Evolutionary conservation across 2,797 vertebrate genomes (phyloP), one percentile per base, ranked within the genome.

Genomic region (Catamblyrhynchus diadema): DNA sequence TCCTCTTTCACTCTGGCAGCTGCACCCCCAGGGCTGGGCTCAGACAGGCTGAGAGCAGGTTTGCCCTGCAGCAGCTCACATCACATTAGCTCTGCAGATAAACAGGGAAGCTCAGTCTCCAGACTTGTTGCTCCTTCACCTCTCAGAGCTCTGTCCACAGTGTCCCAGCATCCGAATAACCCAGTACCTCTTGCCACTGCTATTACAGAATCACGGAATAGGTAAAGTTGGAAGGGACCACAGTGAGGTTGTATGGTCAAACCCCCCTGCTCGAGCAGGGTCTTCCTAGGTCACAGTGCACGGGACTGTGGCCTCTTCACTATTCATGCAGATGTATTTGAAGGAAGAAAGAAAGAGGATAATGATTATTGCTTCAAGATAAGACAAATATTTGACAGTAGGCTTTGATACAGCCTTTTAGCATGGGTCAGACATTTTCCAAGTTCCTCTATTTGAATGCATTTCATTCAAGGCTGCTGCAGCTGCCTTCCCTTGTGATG

Each of bases 381-480:
- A 93, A 96, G 87, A 87, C 88, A 96, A 96, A 81, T 94, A 89
- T 95, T 96, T 95, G 89, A 64, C 73, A 84, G 78, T 56, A 80
- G 85, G 88, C 72, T 95, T 92, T 96, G 62, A 82, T 69, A 81
- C 27, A 65, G 72, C 88, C 82, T 94, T 82, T 95, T 80, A 80
- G 42, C 69, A 47, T 2, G 21, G 77, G 78, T 91, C 90, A 95
- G 85, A 70, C 83, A 80, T 95, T 93, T 94, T 93, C 85, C 86
- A 73, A 57, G 78, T 79, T 90, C 86, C 60, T 93, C 75, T 83
- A 3, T 53, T 70, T 87, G 87, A 96, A 96, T 86, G 70, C 37
- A 45, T 71, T 72, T 92, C 77, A 94, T 91, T 94, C 82, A 90
- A 88, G 9, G 27, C 65, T 70, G 3, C 48, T 82, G 56, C 87